These are phyloP conservation scores for Chaetodon trifascialis DNA, from an alignment of 2,113 vertebrate genomes.

Conservation along the genomic window DNA sequence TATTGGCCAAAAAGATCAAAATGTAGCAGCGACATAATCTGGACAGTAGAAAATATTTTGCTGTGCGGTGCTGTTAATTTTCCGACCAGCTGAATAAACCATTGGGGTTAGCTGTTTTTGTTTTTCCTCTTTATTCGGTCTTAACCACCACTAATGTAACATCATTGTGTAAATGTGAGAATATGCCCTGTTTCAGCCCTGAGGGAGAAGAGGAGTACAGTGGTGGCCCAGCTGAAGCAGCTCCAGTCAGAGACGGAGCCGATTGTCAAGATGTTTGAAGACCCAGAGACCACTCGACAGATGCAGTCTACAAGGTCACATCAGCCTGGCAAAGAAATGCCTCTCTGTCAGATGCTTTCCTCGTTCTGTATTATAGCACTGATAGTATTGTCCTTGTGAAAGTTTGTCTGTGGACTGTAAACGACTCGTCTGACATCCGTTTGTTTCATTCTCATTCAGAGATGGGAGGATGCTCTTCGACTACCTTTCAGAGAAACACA, in stretches of 20 bases:
- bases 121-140: not conserved
- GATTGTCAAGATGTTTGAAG: conserved; percentile 99
- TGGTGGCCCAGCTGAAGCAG: conserved; percentile 95
- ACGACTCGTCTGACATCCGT: not conserved
- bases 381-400: not conserved
- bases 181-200: conserved; percentile 82
- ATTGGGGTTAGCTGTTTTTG: not conserved
- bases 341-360: not conserved
- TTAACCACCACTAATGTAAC: not conserved
- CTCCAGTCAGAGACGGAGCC: conserved; percentile 95
- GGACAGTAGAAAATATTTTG: not conserved
- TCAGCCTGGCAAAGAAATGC: not conserved
- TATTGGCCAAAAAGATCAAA: not conserved
- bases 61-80: not conserved
- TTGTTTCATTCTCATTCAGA: conserved; percentile 77
- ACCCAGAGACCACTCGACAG: conserved; percentile 96
- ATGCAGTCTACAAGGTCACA: conserved; percentile 96
- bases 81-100: not conserved
- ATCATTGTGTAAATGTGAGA: not conserved
- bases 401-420: not conserved
- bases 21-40: not conserved
- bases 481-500: conserved; percentile 96
- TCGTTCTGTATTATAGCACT: not conserved
- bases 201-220: conserved; percentile 93
- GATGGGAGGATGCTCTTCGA: conserved; percentile 97